Percentiles rank a stretch among this genome's conserved stretches.
These are phyloP conservation scores for Schizaphis graminum DNA, from an alignment of 2,888 invertebrate genomes.

Conservation along the genomic window DNA sequence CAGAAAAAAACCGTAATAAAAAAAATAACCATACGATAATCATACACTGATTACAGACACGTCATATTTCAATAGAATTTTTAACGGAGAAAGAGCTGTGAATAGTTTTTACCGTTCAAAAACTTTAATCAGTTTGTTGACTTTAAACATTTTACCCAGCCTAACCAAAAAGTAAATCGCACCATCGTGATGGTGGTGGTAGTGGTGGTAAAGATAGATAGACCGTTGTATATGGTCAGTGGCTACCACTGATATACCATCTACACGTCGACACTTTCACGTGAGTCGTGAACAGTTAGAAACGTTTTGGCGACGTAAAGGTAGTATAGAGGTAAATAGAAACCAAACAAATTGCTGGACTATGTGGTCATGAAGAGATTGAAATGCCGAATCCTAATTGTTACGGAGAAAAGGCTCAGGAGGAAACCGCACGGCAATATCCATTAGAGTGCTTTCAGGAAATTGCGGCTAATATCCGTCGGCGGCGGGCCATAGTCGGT, in stretches of 20 bases:
- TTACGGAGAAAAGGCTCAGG: conserved; percentile 18
- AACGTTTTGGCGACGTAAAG: not conserved
- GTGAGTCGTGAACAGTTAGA: not conserved
- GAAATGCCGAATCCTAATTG: conserved; percentile 57
- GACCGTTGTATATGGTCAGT: not conserved
- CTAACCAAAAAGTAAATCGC: not conserved
- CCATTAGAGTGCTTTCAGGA: conserved; percentile 60
- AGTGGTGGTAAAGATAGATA: not conserved
- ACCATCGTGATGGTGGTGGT: too few species aligned
- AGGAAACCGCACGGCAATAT: conserved; percentile 46
- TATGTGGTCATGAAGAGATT: conserved; percentile 18
- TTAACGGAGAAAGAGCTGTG: not conserved
- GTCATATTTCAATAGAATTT: not conserved
- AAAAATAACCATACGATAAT: not conserved
- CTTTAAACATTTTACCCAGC: not conserved
- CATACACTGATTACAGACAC: not conserved
- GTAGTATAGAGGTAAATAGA: not conserved
- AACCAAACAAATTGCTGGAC: conserved; percentile 43
- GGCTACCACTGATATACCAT: not conserved
- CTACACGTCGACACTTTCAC: not conserved
- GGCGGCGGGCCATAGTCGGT: not conserved
- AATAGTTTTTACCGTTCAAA: not conserved
- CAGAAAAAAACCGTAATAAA: not conserved
- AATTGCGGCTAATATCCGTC: conserved; percentile 56
- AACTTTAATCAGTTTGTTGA: not conserved